Evolutionary conservation across 2,888 invertebrate species (phyloP), one percentile per base, ranked within the genome.

Genomic region (Agrochola lychnidis): DNA sequence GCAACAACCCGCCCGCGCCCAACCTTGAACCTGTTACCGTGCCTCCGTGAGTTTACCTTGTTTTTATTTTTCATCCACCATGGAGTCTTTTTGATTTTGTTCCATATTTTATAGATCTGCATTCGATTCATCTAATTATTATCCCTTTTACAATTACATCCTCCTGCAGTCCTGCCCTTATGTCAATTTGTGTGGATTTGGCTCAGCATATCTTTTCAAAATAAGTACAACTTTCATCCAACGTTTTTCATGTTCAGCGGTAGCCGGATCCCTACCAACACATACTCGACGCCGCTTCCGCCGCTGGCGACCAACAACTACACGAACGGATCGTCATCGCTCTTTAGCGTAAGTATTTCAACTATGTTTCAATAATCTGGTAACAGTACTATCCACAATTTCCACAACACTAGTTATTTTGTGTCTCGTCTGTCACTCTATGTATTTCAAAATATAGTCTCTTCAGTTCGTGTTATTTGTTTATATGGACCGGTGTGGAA

Each of bases 11-110:
- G 87, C 98, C 98, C 70, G 97, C 97, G 84, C 97, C 98, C 73
- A 98, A 98, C 92, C 97, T 98, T 87, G 97, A 98, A 84, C 98
- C 99, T 68, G 97, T 98, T 86, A 98, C 98, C 81, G 97, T 98
- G 88, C 97, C 98, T 90, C 98, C 98, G 98, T 98, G 97, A 98
- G 98, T 98, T 90, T 59, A 59, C 12, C 62, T 73, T 76, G n/a
- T 51, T 73, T 53, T 73, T 48, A 16, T 56, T 76, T 53, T 40
- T 57, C 22, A 56, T 48, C 25, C 62, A 40, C 45, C 51, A 70
- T 14, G 5, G 22, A n/a, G 16, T 19, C 12, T 53, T 57, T 59
- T 62, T 57, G 6, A 59, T 53, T 63, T 1, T 48, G 5, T 59
- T 66, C 25, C 14, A 70, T 64, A 78, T 40, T 78, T 22, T 30